Base-by-base conservation (phyloP, 2,797 vertebrate genomes). In the Syngnathus rostellatus region DNA sequence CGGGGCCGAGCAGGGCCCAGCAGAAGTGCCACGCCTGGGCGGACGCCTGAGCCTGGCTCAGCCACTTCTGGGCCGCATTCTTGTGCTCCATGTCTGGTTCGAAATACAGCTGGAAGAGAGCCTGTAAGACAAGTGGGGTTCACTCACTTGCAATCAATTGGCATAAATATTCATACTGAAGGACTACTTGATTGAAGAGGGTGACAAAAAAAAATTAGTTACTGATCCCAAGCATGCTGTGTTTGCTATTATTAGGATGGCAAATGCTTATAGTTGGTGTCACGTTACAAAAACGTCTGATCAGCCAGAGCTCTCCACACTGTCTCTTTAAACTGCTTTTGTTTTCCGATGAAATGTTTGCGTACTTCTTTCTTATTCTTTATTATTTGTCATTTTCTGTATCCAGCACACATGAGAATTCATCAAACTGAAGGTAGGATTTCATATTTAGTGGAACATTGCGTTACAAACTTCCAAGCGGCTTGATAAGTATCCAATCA, bases 21-120 rank as follows among this genome's bases (percentile, higher is more conserved):
- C 96, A 97, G 91, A 97, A 99, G 69, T 95, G 94, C 97, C 97
- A 99, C 0, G 95, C 97, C 81, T 96, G 94, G 6, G 95, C 91
- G 0, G 97, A 98, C 0, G 93, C 91, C 88, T 98, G 97, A 0
- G 97, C 96, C 82, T 94, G 93, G 89, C 94, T 95, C 83, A 99
- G 89, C 97, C 97, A 99, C 90, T 96, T 96, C 90, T 99, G 97
- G 76, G 97, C 97, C 81, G 94, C 76, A 79, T 93, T 96, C 91
- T 99, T 99, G 79, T 87, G 93, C 77, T 93, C 94, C 73, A 98
- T 99, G 86, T 95, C 94, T 9, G 96, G 94, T 81, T 99, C 95
- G 1, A 98, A 99, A 89, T 98, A 99, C 63, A 99, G 90, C 87
- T 98, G 97, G 85, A 93, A 95, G 77, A 98, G 94, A 72, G 95